These are phyloP conservation scores for Anolis sagrei DNA, from an alignment of 2,113 vertebrate genomes.

Conservation along the genomic window DNA sequence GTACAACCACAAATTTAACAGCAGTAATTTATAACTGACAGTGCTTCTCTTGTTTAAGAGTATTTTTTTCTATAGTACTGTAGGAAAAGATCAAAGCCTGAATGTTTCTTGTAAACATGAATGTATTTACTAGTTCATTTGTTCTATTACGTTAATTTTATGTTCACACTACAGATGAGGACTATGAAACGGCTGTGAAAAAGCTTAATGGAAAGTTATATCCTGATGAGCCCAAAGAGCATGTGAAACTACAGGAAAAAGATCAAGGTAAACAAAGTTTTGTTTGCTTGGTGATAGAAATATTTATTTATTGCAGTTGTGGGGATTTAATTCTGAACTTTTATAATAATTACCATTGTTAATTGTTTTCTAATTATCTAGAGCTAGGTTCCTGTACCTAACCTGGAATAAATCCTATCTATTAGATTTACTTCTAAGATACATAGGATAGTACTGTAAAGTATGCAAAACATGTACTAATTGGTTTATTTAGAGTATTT, in stretches of 20 bases:
- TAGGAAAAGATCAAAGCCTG: background rate
- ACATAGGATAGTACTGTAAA: background rate
- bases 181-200: slow-evolving; percentile 91
- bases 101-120: background rate
- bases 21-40: background rate
- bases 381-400: background rate
- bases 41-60: background rate
- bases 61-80: background rate
- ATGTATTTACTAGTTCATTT: background rate
- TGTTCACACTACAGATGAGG: slow-evolving; percentile 86
- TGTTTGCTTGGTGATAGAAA: too few relatives aligned
- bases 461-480: background rate
- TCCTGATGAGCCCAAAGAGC: slow-evolving; percentile 71
- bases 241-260: slow-evolving; percentile 47
- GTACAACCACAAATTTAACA: background rate
- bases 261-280: slow-evolving; percentile 67
- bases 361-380: background rate
- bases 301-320: too few relatives aligned
- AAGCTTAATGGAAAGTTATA: slow-evolving; percentile 93
- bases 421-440: background rate
- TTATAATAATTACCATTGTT: background rate
- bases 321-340: background rate
- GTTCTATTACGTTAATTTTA: background rate
- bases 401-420: too few relatives aligned
- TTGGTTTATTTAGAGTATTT: too few relatives aligned